A percentile compares a stretch with the other conserved stretches of the same genome.
Evolutionary conservation across 2,888 invertebrate genomes (phyloP).

Genomic region (Tetropium fuscum): DNA sequence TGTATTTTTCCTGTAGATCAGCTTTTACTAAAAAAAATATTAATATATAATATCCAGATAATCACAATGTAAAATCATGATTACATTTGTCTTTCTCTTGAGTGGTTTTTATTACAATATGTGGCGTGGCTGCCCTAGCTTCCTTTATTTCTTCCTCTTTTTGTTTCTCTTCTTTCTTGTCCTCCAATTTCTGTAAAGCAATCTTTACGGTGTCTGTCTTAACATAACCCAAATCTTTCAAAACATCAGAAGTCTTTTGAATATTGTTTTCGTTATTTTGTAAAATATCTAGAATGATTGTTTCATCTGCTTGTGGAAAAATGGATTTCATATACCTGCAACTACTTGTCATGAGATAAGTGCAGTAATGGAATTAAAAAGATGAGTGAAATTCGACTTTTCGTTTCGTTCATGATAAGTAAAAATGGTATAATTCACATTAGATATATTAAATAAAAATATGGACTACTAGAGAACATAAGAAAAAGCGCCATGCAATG

Average conservation of each 20-base stretch:
- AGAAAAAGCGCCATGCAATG: conserved; percentile 30
- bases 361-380: not conserved
- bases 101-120: conserved; percentile 74
- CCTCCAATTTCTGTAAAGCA: conserved; percentile 66
- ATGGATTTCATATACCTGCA: conserved; percentile 90
- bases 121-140: conserved; percentile 62
- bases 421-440: not conserved
- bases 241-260: conserved; percentile 85
- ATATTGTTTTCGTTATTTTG: conserved; percentile 92
- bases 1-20: conserved; percentile 79
- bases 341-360: conserved; percentile 49
- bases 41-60: not conserved
- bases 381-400: not conserved
- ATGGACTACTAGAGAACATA: not conserved
- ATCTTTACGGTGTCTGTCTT: conserved; percentile 77
- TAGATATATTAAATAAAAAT: not conserved
- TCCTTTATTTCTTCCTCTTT: conserved; percentile 39
- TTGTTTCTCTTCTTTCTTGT: conserved; percentile 57
- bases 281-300: conserved; percentile 83
- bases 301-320: conserved; percentile 92
- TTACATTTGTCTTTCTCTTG: conserved; percentile 80
- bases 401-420: not conserved
- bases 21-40: conserved; percentile 71
- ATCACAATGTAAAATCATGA: not conserved
- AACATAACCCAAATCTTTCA: conserved; percentile 84